A percentile compares a stretch with the other conserved stretches of the same genome.
Conservation (phyloP, 2,888 invertebrate species). For the Sinelater perroti region DNA sequence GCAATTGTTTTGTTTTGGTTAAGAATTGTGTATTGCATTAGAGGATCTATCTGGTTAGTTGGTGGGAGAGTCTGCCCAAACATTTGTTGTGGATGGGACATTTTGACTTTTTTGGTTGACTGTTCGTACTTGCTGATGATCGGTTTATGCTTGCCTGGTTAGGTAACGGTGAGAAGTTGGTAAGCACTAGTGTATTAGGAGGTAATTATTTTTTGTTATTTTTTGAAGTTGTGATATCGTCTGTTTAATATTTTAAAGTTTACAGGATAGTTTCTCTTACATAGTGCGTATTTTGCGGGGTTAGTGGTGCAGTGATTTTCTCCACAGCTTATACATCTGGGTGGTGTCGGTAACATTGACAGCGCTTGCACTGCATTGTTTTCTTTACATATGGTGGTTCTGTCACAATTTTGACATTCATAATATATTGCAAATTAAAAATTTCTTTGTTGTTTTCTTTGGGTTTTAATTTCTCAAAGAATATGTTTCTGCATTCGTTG, state of each 20-base stretch:
- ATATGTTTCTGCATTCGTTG: too few relatives aligned
- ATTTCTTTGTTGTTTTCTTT: too few relatives aligned
- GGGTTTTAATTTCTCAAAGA: too few relatives aligned
- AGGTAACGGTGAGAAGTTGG: too few relatives aligned
- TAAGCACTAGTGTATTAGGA: neutral
- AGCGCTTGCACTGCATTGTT: neutral
- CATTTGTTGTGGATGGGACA: too few relatives aligned
- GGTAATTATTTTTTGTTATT: neutral
- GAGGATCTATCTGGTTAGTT: too few relatives aligned
- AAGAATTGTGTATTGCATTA: neutral
- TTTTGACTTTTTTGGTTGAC: neutral
- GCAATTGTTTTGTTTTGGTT: neutral
- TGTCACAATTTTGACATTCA: neutral
- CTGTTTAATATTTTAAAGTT: neutral
- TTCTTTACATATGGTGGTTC: neutral
- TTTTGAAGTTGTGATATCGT: neutral
- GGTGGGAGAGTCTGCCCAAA: neutral
- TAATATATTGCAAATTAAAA: neutral
- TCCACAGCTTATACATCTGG: too few relatives aligned
- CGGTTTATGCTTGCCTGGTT: neutral
- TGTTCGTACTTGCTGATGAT: neutral
- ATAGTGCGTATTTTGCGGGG: neutral
- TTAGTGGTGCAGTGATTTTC: neutral
- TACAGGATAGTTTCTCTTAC: neutral
- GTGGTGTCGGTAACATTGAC: neutral